These are phyloP conservation scores for Arizona elegans DNA, from an alignment of 2,113 vertebrate species.

Conservation along the genomic window DNA sequence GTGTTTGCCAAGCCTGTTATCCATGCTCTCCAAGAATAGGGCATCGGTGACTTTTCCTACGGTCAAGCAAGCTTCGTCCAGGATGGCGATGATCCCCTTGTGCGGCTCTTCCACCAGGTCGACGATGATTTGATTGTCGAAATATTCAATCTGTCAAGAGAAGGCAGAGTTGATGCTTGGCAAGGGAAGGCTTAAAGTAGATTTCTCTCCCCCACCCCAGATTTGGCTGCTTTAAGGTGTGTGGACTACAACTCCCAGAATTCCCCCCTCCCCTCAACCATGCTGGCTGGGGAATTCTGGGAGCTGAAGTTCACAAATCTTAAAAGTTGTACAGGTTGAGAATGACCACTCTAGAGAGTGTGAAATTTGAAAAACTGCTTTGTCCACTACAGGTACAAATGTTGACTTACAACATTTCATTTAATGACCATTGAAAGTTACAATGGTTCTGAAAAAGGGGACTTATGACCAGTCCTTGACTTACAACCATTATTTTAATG, in stretches of 20 bases:
- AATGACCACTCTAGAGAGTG: neutral
- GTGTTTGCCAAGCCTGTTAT: constrained; percentile 81
- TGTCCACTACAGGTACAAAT: neutral
- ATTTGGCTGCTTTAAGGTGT: neutral
- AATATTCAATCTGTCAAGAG: constrained; percentile 81
- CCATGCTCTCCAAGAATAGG: constrained; percentile 85
- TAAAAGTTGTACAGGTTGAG: neutral
- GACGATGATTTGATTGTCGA: constrained; percentile 91
- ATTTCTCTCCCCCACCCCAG: fast-evolving
- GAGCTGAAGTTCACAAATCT: neutral
- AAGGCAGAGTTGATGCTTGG: too few species aligned
- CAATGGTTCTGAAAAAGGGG: neutral
- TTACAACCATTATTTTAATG: neutral
- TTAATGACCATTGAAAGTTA: neutral
- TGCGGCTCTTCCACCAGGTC: constrained; percentile 88
- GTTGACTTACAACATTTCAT: neutral
- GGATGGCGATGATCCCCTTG: constrained; percentile 84
- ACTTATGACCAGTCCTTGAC: neutral
- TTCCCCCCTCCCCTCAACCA: neutral
- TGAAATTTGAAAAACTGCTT: neutral
- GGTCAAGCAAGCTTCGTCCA: constrained; percentile 87
- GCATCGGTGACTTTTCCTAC: constrained; percentile 83
- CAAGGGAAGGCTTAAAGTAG: too few species aligned
- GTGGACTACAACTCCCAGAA: neutral
- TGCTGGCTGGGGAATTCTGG: neutral